Conservation (phyloP, 2,888 invertebrate genomes). For the Dolomedes plantarius region DNA sequence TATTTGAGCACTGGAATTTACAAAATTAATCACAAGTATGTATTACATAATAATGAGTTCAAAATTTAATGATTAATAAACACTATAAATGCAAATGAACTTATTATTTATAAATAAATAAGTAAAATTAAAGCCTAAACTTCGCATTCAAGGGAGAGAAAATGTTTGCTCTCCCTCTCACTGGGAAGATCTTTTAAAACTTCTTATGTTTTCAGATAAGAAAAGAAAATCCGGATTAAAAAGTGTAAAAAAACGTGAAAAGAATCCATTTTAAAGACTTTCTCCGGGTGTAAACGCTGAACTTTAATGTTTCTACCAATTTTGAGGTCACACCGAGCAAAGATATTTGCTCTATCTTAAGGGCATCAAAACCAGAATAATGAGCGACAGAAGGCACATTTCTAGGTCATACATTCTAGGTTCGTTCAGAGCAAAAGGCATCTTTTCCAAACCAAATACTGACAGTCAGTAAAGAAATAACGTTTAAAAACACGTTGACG, state of each 20-base stretch:
- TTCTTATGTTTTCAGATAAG: neutral
- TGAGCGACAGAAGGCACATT: slow-evolving; percentile 1
- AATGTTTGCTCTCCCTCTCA: neutral
- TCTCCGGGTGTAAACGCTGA: neutral
- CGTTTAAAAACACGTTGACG: neutral
- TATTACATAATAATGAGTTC: no score
- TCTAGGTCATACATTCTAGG: slow-evolving; percentile 17
- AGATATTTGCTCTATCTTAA: slow-evolving; percentile 21
- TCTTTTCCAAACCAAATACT: neutral
- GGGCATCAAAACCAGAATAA: slow-evolving; percentile 18
- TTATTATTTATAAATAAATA: no score
- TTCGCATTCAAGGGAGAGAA: neutral
- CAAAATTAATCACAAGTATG: no score
- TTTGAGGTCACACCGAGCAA: neutral
- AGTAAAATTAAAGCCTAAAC: no score
- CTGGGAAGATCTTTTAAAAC: neutral
- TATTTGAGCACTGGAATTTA: no score
- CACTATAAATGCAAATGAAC: no score
- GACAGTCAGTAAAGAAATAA: neutral
- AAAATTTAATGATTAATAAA: no score
- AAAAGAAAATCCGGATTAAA: neutral
- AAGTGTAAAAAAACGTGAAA: neutral
- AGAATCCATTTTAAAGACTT: slow-evolving; percentile 1
- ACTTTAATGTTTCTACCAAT: neutral
- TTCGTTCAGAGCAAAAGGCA: neutral